Evolutionary conservation across 2,797 vertebrate genomes (phyloP), one percentile per base, ranked within the genome.

Genomic region (Gallinago stenura): DNA sequence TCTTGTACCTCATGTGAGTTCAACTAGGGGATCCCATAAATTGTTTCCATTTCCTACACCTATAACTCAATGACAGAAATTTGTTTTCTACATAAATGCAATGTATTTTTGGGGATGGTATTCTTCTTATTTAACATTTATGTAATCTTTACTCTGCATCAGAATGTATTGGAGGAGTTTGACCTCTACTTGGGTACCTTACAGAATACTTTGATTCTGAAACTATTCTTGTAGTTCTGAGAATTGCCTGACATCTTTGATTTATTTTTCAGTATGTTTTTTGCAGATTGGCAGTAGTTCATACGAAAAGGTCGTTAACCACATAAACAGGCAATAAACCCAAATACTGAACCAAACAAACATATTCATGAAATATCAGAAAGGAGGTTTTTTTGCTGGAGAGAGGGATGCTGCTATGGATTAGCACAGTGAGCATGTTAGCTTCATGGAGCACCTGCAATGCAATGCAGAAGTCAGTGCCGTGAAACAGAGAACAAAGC

Each of bases 11-110:
- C 75, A 45, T 50, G 60, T 71, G 68, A 28, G 37, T 68, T 93
- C 0, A 0, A n/a, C 83, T 60, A 83, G 13, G 12, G 30, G 30
- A 94, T 48, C 77, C 50, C 65, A 64, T 51, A 85, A 84, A 88
- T 82, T 88, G 82, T 79, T 96, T 91, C 73, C 12, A 71, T 94
- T 91, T 96, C 83, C 72, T 73, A 82, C 39, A 66, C 14, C 77
- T 91, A 76, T 28, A 81, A 41, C 28, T 93, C 80, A 60, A 37
- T 15, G 30, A 79, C 66, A 93, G 12, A 90, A 26, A 92, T 68
- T n/a, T 73, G 56, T 75, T 89, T 93, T 75, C 70, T 75, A 53
- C 37, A 57, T 68, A 87, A 91, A 89, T 31, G 64, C 48, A 95
- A 89, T 77, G 71, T 31, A 71, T 64, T 95, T 95, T 93, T 93